phyloP scores from a whole-genome alignment of 2,888 invertebrate species.

The Psylliodes chrysocephalus region DNA sequence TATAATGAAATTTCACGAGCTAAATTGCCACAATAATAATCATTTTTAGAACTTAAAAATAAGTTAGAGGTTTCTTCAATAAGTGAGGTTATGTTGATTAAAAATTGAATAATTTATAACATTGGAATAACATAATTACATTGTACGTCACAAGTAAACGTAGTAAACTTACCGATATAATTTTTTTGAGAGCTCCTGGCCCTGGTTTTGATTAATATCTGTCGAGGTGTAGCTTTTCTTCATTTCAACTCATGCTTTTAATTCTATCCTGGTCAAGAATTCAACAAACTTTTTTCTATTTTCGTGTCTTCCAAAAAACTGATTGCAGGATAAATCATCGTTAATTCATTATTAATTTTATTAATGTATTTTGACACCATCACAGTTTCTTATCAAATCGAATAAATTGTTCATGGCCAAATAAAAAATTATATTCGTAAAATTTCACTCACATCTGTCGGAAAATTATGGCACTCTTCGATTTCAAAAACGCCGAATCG shows the following conservation, averaged over 20 bases:
- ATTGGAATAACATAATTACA: constrained; percentile 4
- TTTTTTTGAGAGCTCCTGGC: constrained; percentile 68
- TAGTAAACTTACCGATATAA: constrained; percentile 66
- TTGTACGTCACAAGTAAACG: constrained; percentile 18
- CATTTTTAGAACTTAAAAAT: not conserved
- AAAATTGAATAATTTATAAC: constrained; percentile 11
- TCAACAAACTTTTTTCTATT: constrained; percentile 58
- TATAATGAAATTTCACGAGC: too few species aligned
- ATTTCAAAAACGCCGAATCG: constrained; percentile 32
- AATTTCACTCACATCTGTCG: constrained; percentile 51
- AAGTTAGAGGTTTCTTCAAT: constrained; percentile 5
- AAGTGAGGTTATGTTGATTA: constrained; percentile 42
- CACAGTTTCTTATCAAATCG: constrained; percentile 61
- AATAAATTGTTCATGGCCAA: constrained; percentile 52
- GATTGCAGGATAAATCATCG: constrained; percentile 58
- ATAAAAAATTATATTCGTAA: constrained; percentile 41
- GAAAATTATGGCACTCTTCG: constrained; percentile 48
- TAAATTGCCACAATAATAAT: too few species aligned
- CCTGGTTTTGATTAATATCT: constrained; percentile 67
- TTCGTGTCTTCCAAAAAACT: constrained; percentile 53
- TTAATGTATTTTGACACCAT: constrained; percentile 63
- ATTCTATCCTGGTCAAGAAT: constrained; percentile 63
- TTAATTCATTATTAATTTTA: constrained; percentile 61
- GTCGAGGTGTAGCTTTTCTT: constrained; percentile 67
- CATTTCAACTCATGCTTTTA: constrained; percentile 67